Base-by-base conservation (phyloP, 1,140 invertebrate species). In the Centruroides vittatus region DNA sequence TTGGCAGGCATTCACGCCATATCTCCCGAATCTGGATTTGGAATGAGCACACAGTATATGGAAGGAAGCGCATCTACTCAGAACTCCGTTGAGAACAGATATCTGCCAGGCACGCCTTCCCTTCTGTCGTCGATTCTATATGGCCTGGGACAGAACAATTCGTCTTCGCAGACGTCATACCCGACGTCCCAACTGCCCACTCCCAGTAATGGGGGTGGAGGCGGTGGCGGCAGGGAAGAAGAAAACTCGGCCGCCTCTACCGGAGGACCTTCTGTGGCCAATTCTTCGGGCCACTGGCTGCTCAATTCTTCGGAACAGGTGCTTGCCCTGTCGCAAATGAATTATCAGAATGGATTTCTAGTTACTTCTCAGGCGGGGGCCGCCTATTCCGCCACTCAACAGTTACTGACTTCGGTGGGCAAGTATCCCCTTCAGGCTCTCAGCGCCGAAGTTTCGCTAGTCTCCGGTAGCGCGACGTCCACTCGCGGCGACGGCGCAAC, bases 331-430 rank as follows among this genome's bases (percentile, higher is more conserved):
- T 47, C 58, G 11, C 63, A 64, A 46, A 11, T 61, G 34, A 56
- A 59, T 23, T 61, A 64, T 47, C 63, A 61, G 47, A 64, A 64
- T 59, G 59, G 59, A 23, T 63, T 60, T 49, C 46, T 60, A 53
- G 34, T 63, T 13, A 47, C 52, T 36, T 60, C 59, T 35, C 56
- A 61, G 46, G 60, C 47, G 5, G 35, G 35, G 12, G 56, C 46
- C 12, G 4, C 12, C 8, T 12, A 13, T 47, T 56, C 34, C 13
- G 55, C 5, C 8, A 12, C n/a, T 23, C 55, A 36, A 10, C 35
- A n/a, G 13, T 51, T 51, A 51, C 8, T 41, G 8, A 23, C 58
- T 46, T 36, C 62, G 12, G 54, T 59, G 23, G 57, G 61, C 13
- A 64, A 64, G 35, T 64, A 60, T 53, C 61, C 61, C n/a, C 13